Base-by-base conservation (phyloP, 2,113 vertebrate species). In the Larimichthys polyactis region DNA sequence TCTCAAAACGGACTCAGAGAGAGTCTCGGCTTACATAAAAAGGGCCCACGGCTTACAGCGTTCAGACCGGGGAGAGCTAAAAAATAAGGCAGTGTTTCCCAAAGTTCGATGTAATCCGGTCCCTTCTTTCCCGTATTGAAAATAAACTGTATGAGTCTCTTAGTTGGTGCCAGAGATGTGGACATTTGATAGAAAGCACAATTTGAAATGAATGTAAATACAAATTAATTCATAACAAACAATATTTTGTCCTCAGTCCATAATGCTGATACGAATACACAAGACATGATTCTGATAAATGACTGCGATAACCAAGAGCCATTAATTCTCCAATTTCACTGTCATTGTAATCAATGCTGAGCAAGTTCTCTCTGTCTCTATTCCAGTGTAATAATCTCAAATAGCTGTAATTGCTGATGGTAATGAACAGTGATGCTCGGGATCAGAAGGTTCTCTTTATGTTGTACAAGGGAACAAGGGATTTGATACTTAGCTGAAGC, bases 341-440 rank as follows among this genome's bases (percentile, higher is more conserved):
- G 65, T 71, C 77, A 71, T 17, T 76, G 54, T 66, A 84, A 87
- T 86, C 87, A 85, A 85, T 90, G 68, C 66, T 46, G 55, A 78
- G 46, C 67, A 74, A 63, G 44, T 72, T 78, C 79, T 74, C 64
- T 76, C 57, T 64, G 67, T 60, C 36, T 83, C 44, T 79, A 22
- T 62, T 64, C 52, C 66, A 81, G 36, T 44, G 46, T 76, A 67
- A 81, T 89, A 64, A 84, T 87, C 76, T 81, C 58, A 70, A 46
- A 85, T 78, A 84, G 85, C 71, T 87, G 57, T 85, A 86, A 87
- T 79, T 78, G 67, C 72, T 85, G 78, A 91, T 65, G 74, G 59
- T 91, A 87, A 90, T 84, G 67, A 82, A 86, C 87, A 85, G 66
- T 72, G 84, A 87, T 73, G 75, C 68, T 49, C 58, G 27, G 72